Conservation (phyloP, 2,888 invertebrate species). For the Sesamia inferens region DNA sequence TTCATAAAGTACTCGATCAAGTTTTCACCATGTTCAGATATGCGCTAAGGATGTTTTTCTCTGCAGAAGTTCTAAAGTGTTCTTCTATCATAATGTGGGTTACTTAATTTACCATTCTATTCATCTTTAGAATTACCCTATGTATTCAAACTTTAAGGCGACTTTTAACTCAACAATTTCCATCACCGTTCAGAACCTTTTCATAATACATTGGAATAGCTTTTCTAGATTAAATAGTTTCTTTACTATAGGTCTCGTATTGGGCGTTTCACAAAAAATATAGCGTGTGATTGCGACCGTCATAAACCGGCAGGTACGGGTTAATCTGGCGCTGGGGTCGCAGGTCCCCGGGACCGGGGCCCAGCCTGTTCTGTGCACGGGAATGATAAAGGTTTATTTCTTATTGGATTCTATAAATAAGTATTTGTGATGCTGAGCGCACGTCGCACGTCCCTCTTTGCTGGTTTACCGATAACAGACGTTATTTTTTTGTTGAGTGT, state of each 20-base stretch:
- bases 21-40: not conserved
- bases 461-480: slow-evolving; percentile 16
- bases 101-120: not conserved
- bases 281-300: slow-evolving; percentile 58
- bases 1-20: not conserved
- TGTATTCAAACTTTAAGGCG: not conserved
- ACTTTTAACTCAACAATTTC: slow-evolving; percentile 3
- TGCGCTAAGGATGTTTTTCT: not conserved
- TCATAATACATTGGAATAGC: slow-evolving; percentile 42
- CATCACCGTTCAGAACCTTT: slow-evolving; percentile 23
- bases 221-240: slow-evolving; percentile 49
- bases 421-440: slow-evolving; percentile 21
- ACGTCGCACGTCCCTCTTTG: slow-evolving; percentile 2
- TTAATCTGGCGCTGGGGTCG: slow-evolving; percentile 37
- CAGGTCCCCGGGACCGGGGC: slow-evolving; percentile 1
- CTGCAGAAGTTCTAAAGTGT: not conserved
- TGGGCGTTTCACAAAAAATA: slow-evolving; percentile 46
- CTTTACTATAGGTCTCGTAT: slow-evolving; percentile 38
- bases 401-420: slow-evolving; percentile 59
- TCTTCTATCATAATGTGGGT: not conserved
- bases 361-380: slow-evolving; percentile 18
- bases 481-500: not conserved
- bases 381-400: slow-evolving; percentile 54
- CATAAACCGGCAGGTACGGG: slow-evolving; percentile 58
- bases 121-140: not conserved